phyloP scores from a whole-genome alignment of 2,113 vertebrate genomes.

The Pontoporia blainvillei region DNA sequence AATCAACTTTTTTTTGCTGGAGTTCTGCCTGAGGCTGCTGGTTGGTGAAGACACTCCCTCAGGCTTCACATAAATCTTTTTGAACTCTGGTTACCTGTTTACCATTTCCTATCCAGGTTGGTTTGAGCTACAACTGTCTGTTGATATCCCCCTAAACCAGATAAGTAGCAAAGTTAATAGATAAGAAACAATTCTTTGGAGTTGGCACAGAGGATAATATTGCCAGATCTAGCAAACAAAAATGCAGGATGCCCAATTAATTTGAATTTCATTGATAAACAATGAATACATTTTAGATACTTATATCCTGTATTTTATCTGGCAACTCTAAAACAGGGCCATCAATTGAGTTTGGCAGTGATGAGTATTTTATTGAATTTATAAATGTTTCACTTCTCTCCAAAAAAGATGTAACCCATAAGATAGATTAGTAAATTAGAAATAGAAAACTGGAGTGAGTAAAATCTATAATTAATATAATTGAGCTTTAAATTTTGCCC shows the following conservation, averaged over 20 bases:
- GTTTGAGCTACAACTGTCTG: not conserved
- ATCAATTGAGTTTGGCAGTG: not conserved
- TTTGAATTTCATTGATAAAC: not conserved
- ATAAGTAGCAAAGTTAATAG: not conserved
- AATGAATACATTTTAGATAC: not conserved
- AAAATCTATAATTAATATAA: slow-evolving; percentile 29
- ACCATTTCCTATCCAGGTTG: not conserved
- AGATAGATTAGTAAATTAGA: slow-evolving; percentile 13
- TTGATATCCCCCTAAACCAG: not conserved
- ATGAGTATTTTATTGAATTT: slow-evolving; percentile 5
- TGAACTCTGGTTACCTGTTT: not conserved
- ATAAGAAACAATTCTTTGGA: not conserved
- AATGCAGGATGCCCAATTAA: not conserved
- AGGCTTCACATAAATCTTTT: not conserved
- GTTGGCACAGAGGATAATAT: not conserved
- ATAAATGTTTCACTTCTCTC: not conserved
- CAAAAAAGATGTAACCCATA: not conserved
- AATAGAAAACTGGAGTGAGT: not conserved
- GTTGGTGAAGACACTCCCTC: not conserved
- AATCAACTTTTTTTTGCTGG: not conserved
- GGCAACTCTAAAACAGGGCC: not conserved
- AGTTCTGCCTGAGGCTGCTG: not conserved
- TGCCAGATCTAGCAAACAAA: not conserved
- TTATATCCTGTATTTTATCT: not conserved
- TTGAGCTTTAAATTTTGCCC: slow-evolving; percentile 4